These are phyloP conservation scores for Brachyopa scutellaris DNA, from an alignment of 2,888 invertebrate species.

Conservation along the genomic window DNA sequence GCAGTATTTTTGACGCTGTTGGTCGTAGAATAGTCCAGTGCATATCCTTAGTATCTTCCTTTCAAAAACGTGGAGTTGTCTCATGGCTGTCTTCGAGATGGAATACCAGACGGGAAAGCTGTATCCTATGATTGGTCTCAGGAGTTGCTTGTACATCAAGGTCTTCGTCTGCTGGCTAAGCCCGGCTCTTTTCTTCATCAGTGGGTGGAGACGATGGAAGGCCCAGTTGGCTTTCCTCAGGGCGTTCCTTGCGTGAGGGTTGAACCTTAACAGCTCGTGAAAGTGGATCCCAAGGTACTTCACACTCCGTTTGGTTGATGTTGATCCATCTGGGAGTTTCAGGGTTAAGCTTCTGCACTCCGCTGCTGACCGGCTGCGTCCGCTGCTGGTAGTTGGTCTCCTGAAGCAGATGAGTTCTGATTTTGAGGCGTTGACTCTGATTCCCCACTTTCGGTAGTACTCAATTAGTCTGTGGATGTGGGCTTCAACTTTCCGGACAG, in stretches of 20 bases:
- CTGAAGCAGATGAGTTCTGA: no score
- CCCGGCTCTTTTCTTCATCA: not conserved
- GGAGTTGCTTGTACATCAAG: conserved; percentile 12
- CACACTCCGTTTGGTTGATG: no score
- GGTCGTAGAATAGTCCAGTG: not conserved
- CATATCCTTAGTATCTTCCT: not conserved
- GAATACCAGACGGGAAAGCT: not conserved
- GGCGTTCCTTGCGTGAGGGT: not conserved
- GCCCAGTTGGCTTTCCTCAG: conserved; percentile 1
- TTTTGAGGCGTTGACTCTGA: not conserved
- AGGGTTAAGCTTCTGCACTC: no score
- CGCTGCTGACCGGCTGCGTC: no score
- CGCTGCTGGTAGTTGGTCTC: no score
- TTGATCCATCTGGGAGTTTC: no score
- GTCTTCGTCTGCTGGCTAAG: not conserved
- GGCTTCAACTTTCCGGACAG: no score
- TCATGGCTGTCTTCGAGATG: conserved; percentile 5
- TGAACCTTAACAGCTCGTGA: not conserved
- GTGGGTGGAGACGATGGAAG: conserved; percentile 1
- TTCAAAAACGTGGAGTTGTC: not conserved
- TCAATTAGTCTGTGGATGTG: no score
- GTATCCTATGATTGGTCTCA: conserved; percentile 4
- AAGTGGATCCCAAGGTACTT: not conserved
- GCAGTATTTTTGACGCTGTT: no score
- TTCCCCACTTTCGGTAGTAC: not conserved